Base-by-base conservation (phyloP, 2,797 vertebrate genomes). In the Sebastes nivosus region DNA sequence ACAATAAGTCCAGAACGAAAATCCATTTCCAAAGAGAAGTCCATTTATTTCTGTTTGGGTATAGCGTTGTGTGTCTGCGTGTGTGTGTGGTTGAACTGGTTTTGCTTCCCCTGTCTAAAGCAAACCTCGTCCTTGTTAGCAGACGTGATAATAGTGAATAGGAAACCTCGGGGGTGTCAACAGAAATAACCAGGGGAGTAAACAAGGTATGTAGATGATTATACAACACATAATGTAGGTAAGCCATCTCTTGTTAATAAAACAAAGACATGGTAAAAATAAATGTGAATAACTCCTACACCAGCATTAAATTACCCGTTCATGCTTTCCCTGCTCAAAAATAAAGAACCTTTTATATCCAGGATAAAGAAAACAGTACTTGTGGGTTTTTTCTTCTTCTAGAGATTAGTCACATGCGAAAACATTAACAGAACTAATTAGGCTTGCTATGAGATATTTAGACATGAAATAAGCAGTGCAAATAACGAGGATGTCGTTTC, bases 341-440 rank as follows among this genome's bases (percentile, higher is more conserved):
- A 54, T 54, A 8, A 70, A 72, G 8, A n/a, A 24, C 12, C 18
- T 55, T 65, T 65, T 20, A 67, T 34, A 34, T 54, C 16, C 57
- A 72, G 50, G 18, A 83, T 54, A 13, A 60, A 64, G 38, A 67
- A 30, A 65, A 38, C 30, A 59, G 1, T 2, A 6, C 7, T 36
- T 30, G 32, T 52, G 20, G 32, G 6, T 32, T 38, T 55, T 27
- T 25, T 12, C 1, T 13, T n/a, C 22, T 54, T 13, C 16, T 60
- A 4, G 6, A 68, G 77, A 81, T 80, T 9, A 70, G 67, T 76
- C 70, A 50, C 63, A 61, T 64, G 12, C n/a, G 2, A 60, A 70
- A 83, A 74, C 65, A 87, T 79, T 82, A 78, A 60, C 12, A 58
- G 50, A 68, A 36, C 59, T 77, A 85, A 89, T 90, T 84, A 80